Conservation (phyloP, 2,797 vertebrate species). For the Rhynchotus rufescens region DNA sequence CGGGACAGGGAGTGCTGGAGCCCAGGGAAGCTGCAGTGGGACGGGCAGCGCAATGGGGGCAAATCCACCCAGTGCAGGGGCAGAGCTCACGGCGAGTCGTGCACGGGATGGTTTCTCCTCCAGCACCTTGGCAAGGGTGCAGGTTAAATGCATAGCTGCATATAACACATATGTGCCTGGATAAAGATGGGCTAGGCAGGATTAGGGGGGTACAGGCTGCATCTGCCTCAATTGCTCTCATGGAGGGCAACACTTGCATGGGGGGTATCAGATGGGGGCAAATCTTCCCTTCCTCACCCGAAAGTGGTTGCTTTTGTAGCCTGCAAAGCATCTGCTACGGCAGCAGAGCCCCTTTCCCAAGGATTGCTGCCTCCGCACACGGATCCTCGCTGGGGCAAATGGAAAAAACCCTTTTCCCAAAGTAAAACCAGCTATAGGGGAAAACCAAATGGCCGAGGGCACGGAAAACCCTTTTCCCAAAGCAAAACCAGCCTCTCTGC, state of each 20-base stretch:
- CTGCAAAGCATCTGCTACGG: neutral
- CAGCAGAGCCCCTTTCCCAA: rapidly evolving
- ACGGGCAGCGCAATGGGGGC: neutral
- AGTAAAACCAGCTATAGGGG: too few species aligned
- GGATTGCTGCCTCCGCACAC: rapidly evolving
- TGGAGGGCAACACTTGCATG: neutral
- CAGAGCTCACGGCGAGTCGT: rapidly evolving
- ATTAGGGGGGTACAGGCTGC: neutral
- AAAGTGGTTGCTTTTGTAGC: neutral
- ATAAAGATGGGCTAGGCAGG: neutral
- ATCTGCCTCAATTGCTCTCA: neutral
- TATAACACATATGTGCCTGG: neutral
- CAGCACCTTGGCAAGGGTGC: neutral
- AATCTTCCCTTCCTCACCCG: neutral
- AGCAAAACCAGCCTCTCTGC: neutral
- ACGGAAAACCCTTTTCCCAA: too few species aligned
- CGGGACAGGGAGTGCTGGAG: neutral
- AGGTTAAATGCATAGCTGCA: too few species aligned
- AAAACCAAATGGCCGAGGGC: too few species aligned
- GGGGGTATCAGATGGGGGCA: neutral
- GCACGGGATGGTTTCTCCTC: neutral
- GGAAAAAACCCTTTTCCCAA: too few species aligned
- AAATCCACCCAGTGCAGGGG: neutral
- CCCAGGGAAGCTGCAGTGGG: neutral
- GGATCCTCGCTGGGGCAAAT: rapidly evolving